Evolutionary conservation across 2,797 vertebrate species (phyloP).

Genomic region (Pseudomugil gertrudae): DNA sequence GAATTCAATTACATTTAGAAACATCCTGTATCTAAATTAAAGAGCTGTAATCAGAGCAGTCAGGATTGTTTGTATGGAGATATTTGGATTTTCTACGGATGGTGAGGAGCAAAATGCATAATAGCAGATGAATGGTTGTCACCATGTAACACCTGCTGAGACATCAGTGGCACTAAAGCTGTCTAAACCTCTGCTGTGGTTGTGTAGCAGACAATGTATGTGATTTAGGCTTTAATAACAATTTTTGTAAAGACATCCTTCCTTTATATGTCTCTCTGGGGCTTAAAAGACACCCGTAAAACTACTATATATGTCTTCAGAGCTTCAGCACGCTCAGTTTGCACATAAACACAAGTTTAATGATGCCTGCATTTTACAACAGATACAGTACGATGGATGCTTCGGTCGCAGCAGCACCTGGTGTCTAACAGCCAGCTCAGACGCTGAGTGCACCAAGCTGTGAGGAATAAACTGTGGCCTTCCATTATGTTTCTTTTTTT

Average conservation of each 20-base stretch:
- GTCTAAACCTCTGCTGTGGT: conserved; percentile 4
- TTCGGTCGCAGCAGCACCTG: conserved; percentile 20
- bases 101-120: conserved; percentile 7
- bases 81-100: conserved; percentile 3
- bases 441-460: background rate
- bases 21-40: background rate
- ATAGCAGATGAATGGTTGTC: conserved; percentile 17
- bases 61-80: background rate
- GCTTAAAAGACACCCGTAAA: conserved; percentile 13
- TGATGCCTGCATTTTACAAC: conserved; percentile 31
- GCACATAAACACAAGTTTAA: conserved; percentile 25
- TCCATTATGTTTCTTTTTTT: background rate
- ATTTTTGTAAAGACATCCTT: conserved; percentile 11
- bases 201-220: conserved; percentile 11
- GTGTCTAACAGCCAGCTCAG: conserved; percentile 16
- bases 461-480: conserved; percentile 1
- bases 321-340: conserved; percentile 23
- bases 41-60: conserved; percentile 16
- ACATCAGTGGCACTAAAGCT: conserved; percentile 5
- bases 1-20: background rate
- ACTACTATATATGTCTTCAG: conserved; percentile 17
- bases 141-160: conserved; percentile 13
- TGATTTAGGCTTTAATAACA: conserved; percentile 54
- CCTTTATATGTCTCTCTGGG: conserved; percentile 8
- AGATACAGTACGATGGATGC: background rate